phyloP scores from a whole-genome alignment of 2,113 vertebrate genomes.

The Mirza zaza region DNA sequence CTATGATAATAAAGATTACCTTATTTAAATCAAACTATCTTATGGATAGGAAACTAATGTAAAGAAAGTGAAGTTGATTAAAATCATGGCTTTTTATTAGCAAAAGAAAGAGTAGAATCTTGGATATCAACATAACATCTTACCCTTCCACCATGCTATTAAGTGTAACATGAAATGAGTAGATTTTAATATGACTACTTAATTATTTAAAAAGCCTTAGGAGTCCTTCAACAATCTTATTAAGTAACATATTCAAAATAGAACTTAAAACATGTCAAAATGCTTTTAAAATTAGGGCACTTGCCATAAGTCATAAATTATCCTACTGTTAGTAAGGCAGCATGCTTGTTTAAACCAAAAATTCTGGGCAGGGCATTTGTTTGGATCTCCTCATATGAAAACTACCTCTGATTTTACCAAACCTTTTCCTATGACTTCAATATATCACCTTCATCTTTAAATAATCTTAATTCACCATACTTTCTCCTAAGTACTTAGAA shows the following conservation, averaged over 20 bases:
- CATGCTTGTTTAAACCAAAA: slow-evolving; percentile 1
- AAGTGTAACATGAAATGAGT: not conserved
- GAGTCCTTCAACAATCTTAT: slow-evolving; percentile 29
- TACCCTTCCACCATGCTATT: not conserved
- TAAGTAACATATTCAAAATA: slow-evolving; percentile 32
- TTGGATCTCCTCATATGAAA: not conserved
- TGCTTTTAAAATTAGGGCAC: slow-evolving; percentile 44
- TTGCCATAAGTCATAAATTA: slow-evolving; percentile 19
- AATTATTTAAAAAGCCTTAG: slow-evolving; percentile 42
- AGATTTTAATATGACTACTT: slow-evolving; percentile 38
- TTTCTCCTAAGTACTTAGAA: slow-evolving; percentile 42
- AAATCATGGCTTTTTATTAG: not conserved
- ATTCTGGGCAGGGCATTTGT: not conserved
- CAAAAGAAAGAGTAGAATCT: not conserved
- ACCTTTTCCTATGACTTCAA: not conserved
- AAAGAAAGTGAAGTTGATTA: not conserved
- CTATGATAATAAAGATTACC: not conserved
- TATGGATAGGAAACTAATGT: not conserved
- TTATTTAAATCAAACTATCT: slow-evolving; percentile 6
- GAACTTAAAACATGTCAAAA: slow-evolving; percentile 40
- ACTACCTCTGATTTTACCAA: not conserved
- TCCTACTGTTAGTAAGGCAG: not conserved
- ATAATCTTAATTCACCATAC: slow-evolving; percentile 34
- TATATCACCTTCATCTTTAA: slow-evolving; percentile 37
- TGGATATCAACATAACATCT: not conserved